phyloP scores from a whole-genome alignment of 2,888 invertebrate species.

The Phortica magna region DNA sequence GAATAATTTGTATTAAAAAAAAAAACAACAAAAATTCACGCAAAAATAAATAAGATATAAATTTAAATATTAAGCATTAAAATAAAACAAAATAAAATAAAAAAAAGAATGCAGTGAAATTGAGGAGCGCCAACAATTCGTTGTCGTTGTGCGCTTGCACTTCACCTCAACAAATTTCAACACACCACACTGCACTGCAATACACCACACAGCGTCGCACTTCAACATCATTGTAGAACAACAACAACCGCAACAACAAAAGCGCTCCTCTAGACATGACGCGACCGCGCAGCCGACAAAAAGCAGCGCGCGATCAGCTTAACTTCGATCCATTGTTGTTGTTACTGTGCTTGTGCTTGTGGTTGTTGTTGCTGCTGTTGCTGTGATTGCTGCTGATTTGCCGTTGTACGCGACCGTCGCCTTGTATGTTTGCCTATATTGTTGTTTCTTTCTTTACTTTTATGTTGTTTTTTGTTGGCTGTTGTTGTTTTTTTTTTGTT shows the following conservation, averaged over 20 bases:
- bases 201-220: neutral
- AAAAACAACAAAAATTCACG: constrained; percentile 6
- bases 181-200: no score
- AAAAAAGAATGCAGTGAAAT: constrained; percentile 24
- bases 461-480: constrained; percentile 13
- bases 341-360: constrained; percentile 19
- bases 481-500: neutral
- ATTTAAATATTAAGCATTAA: neutral
- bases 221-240: constrained; percentile 19
- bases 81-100: neutral
- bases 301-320: constrained; percentile 52
- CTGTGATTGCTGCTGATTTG: constrained; percentile 6
- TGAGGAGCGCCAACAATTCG: constrained; percentile 51
- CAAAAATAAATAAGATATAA: no score
- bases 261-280: constrained; percentile 42
- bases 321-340: constrained; percentile 52
- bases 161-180: no score
- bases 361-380: constrained; percentile 1
- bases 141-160: neutral
- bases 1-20: neutral
- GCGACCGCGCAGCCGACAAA: constrained; percentile 37
- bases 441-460: neutral
- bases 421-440: constrained; percentile 43
- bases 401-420: constrained; percentile 52
- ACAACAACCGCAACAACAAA: constrained; percentile 50